Evolutionary conservation across 2,113 vertebrate genomes (phyloP).

Genomic region (Macaca mulatta): DNA sequence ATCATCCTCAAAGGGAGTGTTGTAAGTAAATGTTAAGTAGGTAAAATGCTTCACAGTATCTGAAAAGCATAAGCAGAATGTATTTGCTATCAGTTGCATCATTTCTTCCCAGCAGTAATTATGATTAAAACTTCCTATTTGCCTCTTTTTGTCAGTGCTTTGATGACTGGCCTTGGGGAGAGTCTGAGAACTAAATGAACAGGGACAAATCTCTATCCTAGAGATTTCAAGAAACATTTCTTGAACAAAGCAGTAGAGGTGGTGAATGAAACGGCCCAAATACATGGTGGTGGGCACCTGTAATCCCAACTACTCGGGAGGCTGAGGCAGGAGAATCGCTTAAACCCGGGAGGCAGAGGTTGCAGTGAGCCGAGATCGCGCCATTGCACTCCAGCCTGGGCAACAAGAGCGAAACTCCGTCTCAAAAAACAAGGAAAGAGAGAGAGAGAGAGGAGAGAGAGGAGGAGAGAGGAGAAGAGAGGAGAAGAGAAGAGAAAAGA

Average conservation of each 20-base stretch:
- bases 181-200: not conserved
- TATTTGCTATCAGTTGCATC: not conserved
- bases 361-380: too few relatives aligned
- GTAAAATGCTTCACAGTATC: not conserved
- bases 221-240: constrained; percentile 3
- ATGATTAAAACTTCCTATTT: not conserved
- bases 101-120: not conserved
- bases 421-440: too few relatives aligned
- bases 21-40: not conserved
- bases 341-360: too few relatives aligned
- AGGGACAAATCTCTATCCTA: not conserved
- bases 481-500: not conserved
- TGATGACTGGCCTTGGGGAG: not conserved
- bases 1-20: not conserved
- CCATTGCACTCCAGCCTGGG: too few relatives aligned
- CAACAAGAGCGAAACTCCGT: too few relatives aligned
- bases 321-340: too few relatives aligned
- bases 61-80: not conserved
- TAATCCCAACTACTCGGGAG: too few relatives aligned
- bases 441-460: too few relatives aligned
- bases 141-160: not conserved
- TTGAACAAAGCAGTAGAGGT: not conserved
- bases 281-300: accelerated
- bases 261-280: not conserved
- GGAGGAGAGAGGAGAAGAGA: too few relatives aligned